These are phyloP conservation scores for Pseudonaja textilis DNA, from an alignment of 2,113 vertebrate genomes.

Conservation along the genomic window DNA sequence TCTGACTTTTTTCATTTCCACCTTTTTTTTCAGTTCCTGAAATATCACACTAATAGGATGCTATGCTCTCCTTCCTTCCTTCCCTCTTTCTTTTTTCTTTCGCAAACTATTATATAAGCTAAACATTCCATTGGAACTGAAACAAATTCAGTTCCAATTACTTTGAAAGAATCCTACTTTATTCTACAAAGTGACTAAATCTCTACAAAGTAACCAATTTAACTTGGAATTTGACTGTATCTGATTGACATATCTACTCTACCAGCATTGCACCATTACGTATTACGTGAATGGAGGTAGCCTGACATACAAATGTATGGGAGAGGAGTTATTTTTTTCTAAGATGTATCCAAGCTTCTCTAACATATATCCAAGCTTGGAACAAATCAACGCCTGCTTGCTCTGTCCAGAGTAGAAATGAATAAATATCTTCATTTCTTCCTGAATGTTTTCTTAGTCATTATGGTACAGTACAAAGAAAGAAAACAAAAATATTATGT, in stretches of 20 bases:
- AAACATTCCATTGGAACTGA: not conserved
- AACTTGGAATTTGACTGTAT: not conserved
- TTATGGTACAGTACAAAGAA: not conserved
- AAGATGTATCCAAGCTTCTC: not conserved
- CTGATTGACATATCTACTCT: not conserved
- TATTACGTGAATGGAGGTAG: not conserved
- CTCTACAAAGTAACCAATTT: not conserved
- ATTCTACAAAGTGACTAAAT: not conserved
- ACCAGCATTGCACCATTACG: not conserved
- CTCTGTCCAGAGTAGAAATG: not conserved
- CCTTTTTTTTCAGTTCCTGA: not conserved
- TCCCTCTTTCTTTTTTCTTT: not conserved
- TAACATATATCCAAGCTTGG: not conserved
- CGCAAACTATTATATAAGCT: not conserved
- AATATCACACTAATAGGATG: not conserved
- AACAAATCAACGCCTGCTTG: not conserved
- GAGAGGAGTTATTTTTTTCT: not conserved
- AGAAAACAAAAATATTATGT: conserved; percentile 1
- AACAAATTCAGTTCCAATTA: not conserved
- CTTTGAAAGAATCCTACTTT: not conserved
- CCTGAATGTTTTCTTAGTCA: not conserved
- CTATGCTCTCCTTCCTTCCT: not conserved
- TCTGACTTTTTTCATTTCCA: not conserved
- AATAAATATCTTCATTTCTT: not conserved
- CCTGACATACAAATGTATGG: not conserved